These are phyloP conservation scores for Propithecus deckenii DNA, from an alignment of 2,797 vertebrate genomes.

Conservation along the genomic window DNA sequence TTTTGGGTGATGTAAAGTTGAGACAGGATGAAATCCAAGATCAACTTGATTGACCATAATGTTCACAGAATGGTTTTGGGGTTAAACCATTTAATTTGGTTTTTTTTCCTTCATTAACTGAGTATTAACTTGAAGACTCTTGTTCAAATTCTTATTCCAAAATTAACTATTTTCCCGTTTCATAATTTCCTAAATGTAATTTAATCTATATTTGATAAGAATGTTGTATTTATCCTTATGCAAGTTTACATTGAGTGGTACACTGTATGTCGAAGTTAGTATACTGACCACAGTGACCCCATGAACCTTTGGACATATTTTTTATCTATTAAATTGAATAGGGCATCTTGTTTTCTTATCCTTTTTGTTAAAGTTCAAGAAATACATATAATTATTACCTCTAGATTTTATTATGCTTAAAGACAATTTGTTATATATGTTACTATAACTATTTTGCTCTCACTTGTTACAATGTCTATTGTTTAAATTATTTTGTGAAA, in stretches of 20 bases:
- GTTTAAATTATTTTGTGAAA: background rate
- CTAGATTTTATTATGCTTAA: background rate
- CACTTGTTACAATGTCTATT: background rate
- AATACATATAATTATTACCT: background rate
- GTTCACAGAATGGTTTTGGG: background rate
- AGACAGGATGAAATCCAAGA: background rate
- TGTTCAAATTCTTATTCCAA: background rate
- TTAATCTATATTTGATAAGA: background rate
- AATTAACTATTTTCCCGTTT: constrained; percentile 19
- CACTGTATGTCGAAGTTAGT: background rate
- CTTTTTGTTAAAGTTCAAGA: background rate
- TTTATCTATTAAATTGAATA: background rate
- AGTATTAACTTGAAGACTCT: background rate
- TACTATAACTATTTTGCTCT: background rate
- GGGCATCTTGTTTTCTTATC: background rate
- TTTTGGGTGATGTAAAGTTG: background rate
- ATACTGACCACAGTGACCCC: background rate
- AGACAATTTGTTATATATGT: background rate
- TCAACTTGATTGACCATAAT: background rate
- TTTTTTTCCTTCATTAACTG: background rate
- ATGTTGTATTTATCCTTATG: background rate
- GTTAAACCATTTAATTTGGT: background rate
- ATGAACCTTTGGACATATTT: background rate
- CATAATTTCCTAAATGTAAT: constrained; percentile 10
- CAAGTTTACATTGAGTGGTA: background rate